Base-by-base conservation (phyloP, 2,888 invertebrate species). In the Busseola fusca region DNA sequence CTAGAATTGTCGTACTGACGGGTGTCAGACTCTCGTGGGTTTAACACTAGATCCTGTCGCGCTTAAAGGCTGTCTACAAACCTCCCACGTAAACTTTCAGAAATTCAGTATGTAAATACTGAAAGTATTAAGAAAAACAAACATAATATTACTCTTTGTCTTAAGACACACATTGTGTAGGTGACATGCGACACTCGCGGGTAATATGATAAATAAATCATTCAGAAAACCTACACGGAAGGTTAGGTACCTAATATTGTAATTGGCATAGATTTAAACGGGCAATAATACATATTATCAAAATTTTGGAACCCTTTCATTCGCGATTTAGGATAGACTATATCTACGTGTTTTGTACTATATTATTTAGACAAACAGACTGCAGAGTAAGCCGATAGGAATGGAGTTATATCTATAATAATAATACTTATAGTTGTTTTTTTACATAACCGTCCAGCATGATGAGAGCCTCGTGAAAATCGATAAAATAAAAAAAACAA, bases 171-270 rank as follows among this genome's bases (percentile, higher is more conserved):
- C n/a, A 34, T 18, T 40, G n/a, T 50, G 25, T 18, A 25, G 25
- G 25, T 65, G 76, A 76, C 64, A 57, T 48, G 34, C 30, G 37
- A 75, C 48, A 71, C 58, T 62, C 64, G 57, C 48, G 14, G 16
- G 30, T 58, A 65, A 62, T 65, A 57, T 45, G 37, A 58, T 50
- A 56, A 63, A 76, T 76, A 71, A 66, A 76, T 66, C 50, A 71
- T 54, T 34, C 30, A 48, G 27, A 54, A 73, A 52, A 54, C 37
- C 27, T 30, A 14, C 27, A 18, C 10, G 34, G n/a, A 66, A 66
- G 7, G 12, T 64, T 12, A 42, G 14, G 27, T 9, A 42, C 40
- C 3, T 42, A 5, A 52, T 72, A 64, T 25, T 4, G 30, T 63
- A 56, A 57, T 70, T 56, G 52, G 10, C n/a, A 37, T 34, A 25